Percentiles rank a stretch among this genome's conserved stretches.
Conservation (phyloP, 23 tunicate species). For the Aplidium turbinatum region DNA sequence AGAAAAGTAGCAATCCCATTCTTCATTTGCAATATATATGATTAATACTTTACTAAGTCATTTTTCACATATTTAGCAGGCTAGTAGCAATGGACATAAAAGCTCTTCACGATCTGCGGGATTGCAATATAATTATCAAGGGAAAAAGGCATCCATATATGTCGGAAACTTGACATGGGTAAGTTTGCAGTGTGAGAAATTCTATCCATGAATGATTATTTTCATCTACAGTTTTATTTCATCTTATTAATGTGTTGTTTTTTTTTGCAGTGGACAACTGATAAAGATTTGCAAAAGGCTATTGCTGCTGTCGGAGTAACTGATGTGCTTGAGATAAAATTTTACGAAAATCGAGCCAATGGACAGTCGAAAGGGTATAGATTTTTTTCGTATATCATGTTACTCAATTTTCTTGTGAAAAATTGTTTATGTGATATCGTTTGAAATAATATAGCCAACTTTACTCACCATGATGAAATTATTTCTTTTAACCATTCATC, state of each 20-base stretch:
- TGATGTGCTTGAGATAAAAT: conserved; percentile 87
- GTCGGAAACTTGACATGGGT: conserved; percentile 97
- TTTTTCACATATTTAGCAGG: neutral
- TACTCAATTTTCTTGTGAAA: too few species aligned
- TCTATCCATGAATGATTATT: too few species aligned
- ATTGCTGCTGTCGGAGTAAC: conserved; percentile 73
- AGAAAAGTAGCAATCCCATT: too few species aligned
- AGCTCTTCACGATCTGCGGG: neutral
- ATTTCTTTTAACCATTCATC: neutral
- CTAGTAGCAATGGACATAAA: conserved; percentile 25
- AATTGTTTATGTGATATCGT: too few species aligned
- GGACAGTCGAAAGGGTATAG: conserved; percentile 94
- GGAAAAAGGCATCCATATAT: conserved; percentile 94
- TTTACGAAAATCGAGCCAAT: conserved; percentile 91
- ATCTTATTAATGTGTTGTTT: neutral
- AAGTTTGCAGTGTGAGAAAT: conserved; percentile 4
- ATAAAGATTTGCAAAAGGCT: conserved; percentile 84
- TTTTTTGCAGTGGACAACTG: conserved; percentile 83
- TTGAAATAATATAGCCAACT: too few species aligned
- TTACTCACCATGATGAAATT: too few species aligned
- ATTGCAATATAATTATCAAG: conserved; percentile 87
- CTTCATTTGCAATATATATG: too few species aligned
- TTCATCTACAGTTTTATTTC: too few species aligned
- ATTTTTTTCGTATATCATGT: too few species aligned
- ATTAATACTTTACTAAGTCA: too few species aligned